Evolutionary conservation across 2,113 vertebrate genomes (phyloP).

Genomic region (Lethenteron camtschaticum): DNA sequence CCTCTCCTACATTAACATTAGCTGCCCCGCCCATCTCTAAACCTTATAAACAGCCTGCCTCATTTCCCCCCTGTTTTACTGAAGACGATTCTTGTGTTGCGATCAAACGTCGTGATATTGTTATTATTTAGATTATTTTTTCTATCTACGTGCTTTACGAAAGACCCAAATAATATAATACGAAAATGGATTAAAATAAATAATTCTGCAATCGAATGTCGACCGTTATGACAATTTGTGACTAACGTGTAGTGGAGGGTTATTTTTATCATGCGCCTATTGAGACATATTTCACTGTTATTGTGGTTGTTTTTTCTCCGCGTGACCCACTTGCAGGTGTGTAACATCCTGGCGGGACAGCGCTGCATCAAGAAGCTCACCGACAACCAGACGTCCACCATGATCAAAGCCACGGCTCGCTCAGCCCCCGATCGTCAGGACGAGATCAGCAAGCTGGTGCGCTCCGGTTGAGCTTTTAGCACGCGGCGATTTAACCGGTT

Average conservation of each 20-base stretch:
- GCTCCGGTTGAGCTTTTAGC: conserved; percentile 14
- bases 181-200: not conserved
- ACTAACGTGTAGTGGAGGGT: not conserved
- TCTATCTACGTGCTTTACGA: no score
- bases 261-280: no score
- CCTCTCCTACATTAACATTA: no score
- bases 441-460: conserved; percentile 90
- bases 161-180: not conserved
- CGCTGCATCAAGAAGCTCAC: conserved; percentile 97
- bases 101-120: no score
- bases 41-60: no score
- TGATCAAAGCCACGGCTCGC: conserved; percentile 95
- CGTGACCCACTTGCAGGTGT: conserved; percentile 33
- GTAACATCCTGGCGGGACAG: conserved; percentile 93
- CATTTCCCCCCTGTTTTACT: no score
- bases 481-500: not conserved
- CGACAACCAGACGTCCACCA: conserved; percentile 97
- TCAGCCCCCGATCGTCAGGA: conserved; percentile 90
- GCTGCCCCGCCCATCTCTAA: no score
- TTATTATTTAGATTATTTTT: no score
- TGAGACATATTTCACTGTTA: no score
- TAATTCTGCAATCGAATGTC: not conserved
- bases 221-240: not conserved
- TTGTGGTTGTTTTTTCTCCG: no score
- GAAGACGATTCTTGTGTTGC: no score